A percentile compares a stretch with the other conserved stretches of the same genome.
phyloP scores from a whole-genome alignment of 2,888 invertebrate genomes.

The Drosophila kuntzei region DNA sequence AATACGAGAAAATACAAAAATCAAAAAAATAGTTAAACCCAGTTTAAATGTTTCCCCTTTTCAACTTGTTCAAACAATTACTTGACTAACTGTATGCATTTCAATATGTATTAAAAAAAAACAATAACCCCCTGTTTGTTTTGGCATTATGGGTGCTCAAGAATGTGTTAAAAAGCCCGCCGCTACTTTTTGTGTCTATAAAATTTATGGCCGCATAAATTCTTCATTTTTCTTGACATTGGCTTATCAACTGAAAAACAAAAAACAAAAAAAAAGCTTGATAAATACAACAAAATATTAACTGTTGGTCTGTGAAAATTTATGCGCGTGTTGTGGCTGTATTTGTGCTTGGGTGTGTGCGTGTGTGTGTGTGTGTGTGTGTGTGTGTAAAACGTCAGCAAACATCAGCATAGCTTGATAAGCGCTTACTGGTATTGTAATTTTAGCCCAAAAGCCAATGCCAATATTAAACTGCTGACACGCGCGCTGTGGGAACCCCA shows the following conservation, averaged over 20 bases:
- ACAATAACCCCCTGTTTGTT: slow-evolving; percentile 58
- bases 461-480: slow-evolving; percentile 63
- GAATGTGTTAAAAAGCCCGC: slow-evolving; percentile 67
- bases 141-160: slow-evolving; percentile 60
- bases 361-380: slow-evolving; percentile 13
- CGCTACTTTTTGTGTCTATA: slow-evolving; percentile 54
- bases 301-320: slow-evolving; percentile 43
- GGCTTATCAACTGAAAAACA: slow-evolving; percentile 72
- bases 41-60: not conserved
- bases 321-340: slow-evolving; percentile 43
- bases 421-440: slow-evolving; percentile 61
- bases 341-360: slow-evolving; percentile 12
- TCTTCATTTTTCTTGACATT: slow-evolving; percentile 58
- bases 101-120: slow-evolving; percentile 7
- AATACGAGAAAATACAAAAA: no score
- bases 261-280: slow-evolving; percentile 63
- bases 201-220: slow-evolving; percentile 73
- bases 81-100: slow-evolving; percentile 4
- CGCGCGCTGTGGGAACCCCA: slow-evolving; percentile 66
- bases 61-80: not conserved
- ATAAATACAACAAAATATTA: slow-evolving; percentile 47
- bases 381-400: slow-evolving; percentile 46
- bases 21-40: not conserved
- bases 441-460: slow-evolving; percentile 68
- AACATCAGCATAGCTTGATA: slow-evolving; percentile 67